These are phyloP conservation scores for Caerostris darwini DNA, from an alignment of 1,140 invertebrate species.

Conservation along the genomic window DNA sequence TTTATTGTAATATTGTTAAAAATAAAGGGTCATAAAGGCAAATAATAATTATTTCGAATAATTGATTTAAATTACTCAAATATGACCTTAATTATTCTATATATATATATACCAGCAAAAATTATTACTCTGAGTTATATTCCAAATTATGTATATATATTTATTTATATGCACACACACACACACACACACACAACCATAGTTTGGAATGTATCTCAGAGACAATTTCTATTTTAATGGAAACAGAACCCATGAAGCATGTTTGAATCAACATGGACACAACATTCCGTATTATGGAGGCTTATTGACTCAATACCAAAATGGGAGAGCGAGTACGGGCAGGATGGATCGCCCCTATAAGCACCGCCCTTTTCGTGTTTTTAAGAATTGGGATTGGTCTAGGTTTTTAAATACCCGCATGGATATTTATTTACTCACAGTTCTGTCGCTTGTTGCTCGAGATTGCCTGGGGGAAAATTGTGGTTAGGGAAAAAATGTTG, in stretches of 20 bases:
- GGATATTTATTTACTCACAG: not conserved
- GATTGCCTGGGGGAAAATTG: not conserved
- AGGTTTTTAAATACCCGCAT: not conserved
- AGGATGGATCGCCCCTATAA: not conserved
- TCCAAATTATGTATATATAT: too few species aligned
- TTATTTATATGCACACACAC: too few species aligned
- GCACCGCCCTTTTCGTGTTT: not conserved
- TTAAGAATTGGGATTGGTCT: not conserved
- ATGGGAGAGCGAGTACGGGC: not conserved
- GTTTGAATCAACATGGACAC: not conserved
- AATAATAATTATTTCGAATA: too few species aligned
- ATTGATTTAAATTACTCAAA: too few species aligned
- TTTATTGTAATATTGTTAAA: too few species aligned
- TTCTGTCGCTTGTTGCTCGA: not conserved
- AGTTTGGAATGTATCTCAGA: not conserved
- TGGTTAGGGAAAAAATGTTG: not conserved
- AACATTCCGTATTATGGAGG: not conserved
- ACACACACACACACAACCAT: too few species aligned
- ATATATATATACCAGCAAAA: too few species aligned
- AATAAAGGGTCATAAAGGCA: too few species aligned
- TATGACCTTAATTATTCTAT: too few species aligned
- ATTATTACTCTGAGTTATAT: too few species aligned
- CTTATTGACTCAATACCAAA: not conserved
- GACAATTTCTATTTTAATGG: not conserved
- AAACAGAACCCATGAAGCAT: not conserved